phyloP scores from a whole-genome alignment of 2,888 invertebrate genomes.

The Subacronicta megacephala region DNA sequence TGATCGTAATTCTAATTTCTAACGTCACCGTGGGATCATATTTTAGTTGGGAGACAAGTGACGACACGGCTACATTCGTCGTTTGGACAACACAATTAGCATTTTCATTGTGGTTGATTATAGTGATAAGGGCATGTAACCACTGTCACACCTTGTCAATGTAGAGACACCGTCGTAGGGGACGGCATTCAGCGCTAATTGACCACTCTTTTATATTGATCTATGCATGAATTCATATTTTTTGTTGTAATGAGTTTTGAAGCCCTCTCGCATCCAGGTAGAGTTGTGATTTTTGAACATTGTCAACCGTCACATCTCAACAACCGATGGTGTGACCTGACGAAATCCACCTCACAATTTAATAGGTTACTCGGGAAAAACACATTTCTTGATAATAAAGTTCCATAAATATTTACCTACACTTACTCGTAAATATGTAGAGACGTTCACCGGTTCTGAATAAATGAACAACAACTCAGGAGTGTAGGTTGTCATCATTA shows the following conservation, averaged over 20 bases:
- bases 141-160: constrained; percentile 75
- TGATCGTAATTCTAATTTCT: constrained; percentile 33
- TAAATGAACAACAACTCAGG: constrained; percentile 42
- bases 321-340: too few relatives aligned
- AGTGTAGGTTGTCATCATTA: constrained; percentile 51
- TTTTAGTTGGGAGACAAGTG: constrained; percentile 61
- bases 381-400: constrained; percentile 11
- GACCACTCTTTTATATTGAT: constrained; percentile 6
- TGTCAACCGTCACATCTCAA: too few relatives aligned
- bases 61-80: constrained; percentile 67
- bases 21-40: constrained; percentile 57
- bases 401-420: constrained; percentile 18
- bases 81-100: constrained; percentile 79
- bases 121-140: constrained; percentile 71
- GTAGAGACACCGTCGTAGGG: constrained; percentile 31
- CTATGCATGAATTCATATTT: not conserved
- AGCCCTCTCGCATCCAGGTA: too few relatives aligned
- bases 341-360: too few relatives aligned
- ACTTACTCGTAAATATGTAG: constrained; percentile 28
- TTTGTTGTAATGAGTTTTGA: too few relatives aligned
- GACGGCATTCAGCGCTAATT: constrained; percentile 33
- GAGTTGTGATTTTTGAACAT: too few relatives aligned
- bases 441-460: constrained; percentile 48
- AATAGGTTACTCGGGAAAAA: too few relatives aligned
- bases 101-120: constrained; percentile 77